Evolutionary conservation across 2,797 vertebrate species (phyloP), one percentile per base, ranked within the genome.

Genomic region (Tadarida brasiliensis): DNA sequence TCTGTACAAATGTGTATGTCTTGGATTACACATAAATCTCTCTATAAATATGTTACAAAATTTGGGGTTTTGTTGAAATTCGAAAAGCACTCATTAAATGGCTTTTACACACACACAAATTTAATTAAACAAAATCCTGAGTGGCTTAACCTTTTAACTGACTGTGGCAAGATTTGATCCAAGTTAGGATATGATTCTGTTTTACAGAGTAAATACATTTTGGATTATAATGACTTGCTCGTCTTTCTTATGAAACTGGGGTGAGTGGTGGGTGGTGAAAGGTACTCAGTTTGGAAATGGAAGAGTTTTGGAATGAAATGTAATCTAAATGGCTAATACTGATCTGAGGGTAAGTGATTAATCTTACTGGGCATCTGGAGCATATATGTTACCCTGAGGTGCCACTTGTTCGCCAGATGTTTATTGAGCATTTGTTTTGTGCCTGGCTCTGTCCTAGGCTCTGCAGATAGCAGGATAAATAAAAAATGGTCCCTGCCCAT

Each of bases 21-120:
- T 90, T 92, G 57, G 77, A 80, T 88, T n/a, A n/a, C n/a, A n/a
- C n/a, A n/a, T 86, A 95, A 95, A 19, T 74, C 4, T 76, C 24
- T 73, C 56, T 74, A 1, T 93, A 86, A 94, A 68, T 82, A 22
- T 80, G 28, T 92, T 86, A 88, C n/a, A 71, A 74, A 95, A 17
- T 47, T 39, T n/a, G 28, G 17, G 30, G 5, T 35, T 73, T 81
- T 63, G 86, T 70, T 78, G 1, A 26, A 87, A 57, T 85, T 92
- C 26, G 47, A 96, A 68, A 70, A 80, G 12, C 5, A 49, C 30
- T 88, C 39, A 68, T 87, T 92, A 74, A 90, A 11, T 94, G 47
- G 17, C 49, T 84, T 67, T 78, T 59, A 63, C 47, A 30, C 7
- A 3, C 19, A 63, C 56, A 35, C 39, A 54, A 7, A n/a, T n/a